Evolutionary conservation across 2,113 vertebrate genomes (phyloP), one percentile per base, ranked within the genome.

Genomic region (Aldabrachelys gigantea): DNA sequence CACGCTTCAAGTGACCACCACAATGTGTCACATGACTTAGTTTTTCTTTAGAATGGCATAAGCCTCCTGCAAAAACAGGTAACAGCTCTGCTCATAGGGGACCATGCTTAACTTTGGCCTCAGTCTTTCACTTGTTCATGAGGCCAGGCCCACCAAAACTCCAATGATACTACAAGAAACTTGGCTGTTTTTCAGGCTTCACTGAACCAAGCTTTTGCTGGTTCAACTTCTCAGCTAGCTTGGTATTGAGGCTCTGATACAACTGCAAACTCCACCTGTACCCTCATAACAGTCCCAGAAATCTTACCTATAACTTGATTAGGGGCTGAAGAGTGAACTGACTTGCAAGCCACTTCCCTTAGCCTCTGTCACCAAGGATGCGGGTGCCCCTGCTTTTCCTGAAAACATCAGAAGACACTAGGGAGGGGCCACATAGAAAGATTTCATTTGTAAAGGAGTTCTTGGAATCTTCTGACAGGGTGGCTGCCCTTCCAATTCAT

Each of bases 181-280:
- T 29, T 93, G 90, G 56, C 89, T 97, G 59, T 31, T 62, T 90
- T 95, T 57, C 56, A 84, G 79, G 90, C 65, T 94, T 90, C 85
- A 90, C 79, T 53, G 59, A 94, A 95, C 96, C 92, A 93, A 96
- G 31, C 44, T 92, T 85, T 53, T 93, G 79, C 92, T 95, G 90
- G 90, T 97, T 97, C 89, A 65, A 35, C 59, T 31, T 65, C 31
- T 35, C 31, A 95, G 62, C 83, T 89, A 95, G 93, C 95, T 95
- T 94, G 96, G 95, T 94, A 94, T 85, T 97, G 96, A 95, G 96
- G 96, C 95, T 97, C 96, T 96, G 29, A 62, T 62, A 62, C 14
- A 31, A 62, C 27, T 31, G 95, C 94, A 80, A 79, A 69, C 94
- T 94, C 92, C 96, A 85, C 72, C 89, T 93, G 44, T 95, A 91